Evolutionary conservation across 2,888 invertebrate genomes (phyloP), one percentile per base, ranked within the genome.

Genomic region (Chalcosyrphus nemorum): DNA sequence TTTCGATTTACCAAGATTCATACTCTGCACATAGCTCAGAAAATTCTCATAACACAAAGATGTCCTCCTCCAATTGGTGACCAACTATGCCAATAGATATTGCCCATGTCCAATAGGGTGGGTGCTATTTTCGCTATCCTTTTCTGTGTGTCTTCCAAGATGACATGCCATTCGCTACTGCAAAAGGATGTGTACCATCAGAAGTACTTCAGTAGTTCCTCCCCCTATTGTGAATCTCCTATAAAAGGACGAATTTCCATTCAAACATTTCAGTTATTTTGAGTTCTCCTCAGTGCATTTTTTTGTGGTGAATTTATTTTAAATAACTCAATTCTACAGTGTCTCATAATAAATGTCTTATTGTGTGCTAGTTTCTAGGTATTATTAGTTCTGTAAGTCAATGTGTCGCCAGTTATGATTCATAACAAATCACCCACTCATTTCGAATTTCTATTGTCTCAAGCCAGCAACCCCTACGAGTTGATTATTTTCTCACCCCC

Each of bases 181-280:
- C 17, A 1, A 17, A 29, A 4, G 7, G 6, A 61, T 38, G 29
- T n/a, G 29, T 29, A 24, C 7, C 7, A 2, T 15, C 7, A 6
- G 7, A 24, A 11, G 2, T 19, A 2, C 4, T 9, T 1, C 13
- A 52, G 21, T 27, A 15, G 61, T 47, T 1, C 32, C 13, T 56
- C 17, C 15, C 2, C 9, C 13, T 7, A 4, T n/a, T 24, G 9
- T 45, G 24, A 21, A 3, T 47, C 45, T 38, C 19, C 68, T 81
- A 81, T 81, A 81, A 75, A 81, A 75, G 80, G 15, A 3, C 15
- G 27, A 27, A 32, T 21, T 43, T 5, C 29, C 21, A 2, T 1
- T n/a, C 17, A 6, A 5, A 7, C 4, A 4, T 2, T 9, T 75
- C 61, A 81, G 80, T 80, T 74, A 45, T 74, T 74, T 72, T 65